Base-by-base conservation (phyloP, 2,797 vertebrate species). In the Cossypha caffra region DNA sequence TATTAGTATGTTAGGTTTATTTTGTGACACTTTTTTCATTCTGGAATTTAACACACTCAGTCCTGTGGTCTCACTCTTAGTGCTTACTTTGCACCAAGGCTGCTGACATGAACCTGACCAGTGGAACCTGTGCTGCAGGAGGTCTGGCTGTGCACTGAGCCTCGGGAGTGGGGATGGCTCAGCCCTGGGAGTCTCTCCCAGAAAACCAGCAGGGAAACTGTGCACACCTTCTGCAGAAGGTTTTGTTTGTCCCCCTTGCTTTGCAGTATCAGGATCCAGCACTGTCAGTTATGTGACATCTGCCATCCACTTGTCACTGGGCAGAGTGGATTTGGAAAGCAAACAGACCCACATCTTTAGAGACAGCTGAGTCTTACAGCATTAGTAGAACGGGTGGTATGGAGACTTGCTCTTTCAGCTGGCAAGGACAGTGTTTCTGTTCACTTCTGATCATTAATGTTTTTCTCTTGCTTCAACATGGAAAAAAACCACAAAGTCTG, bases 401-500 rank as follows among this genome's bases (percentile, higher is more conserved):
- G 55, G 45, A 4, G 12, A 64, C 52, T 11, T 24, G 15, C 59
- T 59, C 58, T 52, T 38, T 71, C 52, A 51, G 48, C 54, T 80
- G 72, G 40, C 7, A 24, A 74, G 55, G 57, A 33, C 24, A 28
- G 5, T 5, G 21, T 78, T 87, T 86, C n/a, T 37, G 38, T 61
- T 91, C 68, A 19, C 8, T 82, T 83, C 29, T 18, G 37, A 11
- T 76, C 29, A 35, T 47, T 52, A 51, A 62, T 57, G 29, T 35
- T 82, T 75, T 81, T 43, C 66, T 67, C 16, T 77, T 85, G 33
- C 68, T 95, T 95, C 81, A 83, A 23, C n/a, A 2, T 59, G 47
- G 51, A 37, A 25, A 80, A 88, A 52, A 66, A 11, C 4, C 5
- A 16, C 25, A 38, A 45, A 74, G 9, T 94, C 76, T 92, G 50